phyloP scores from a whole-genome alignment of 1,140 invertebrate genomes.

The Aphelinus certus region DNA sequence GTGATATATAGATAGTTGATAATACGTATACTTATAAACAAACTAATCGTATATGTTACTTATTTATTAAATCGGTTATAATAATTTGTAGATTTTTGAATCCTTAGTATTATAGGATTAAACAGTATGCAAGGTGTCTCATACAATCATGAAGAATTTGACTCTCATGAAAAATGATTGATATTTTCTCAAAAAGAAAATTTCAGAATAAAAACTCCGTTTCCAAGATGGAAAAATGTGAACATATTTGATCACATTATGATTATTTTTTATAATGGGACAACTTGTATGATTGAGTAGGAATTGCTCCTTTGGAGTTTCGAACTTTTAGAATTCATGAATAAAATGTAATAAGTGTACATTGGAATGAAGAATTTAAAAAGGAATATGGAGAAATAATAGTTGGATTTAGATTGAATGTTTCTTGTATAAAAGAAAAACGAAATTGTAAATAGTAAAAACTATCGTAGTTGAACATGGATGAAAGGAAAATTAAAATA shows the following conservation, averaged over 20 bases:
- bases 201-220: too few relatives aligned
- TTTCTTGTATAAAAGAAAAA: slow-evolving; percentile 33
- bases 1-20: slow-evolving; percentile 57
- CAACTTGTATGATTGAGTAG: slow-evolving; percentile 34
- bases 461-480: slow-evolving; percentile 23
- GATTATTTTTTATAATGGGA: slow-evolving; percentile 20
- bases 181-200: too few relatives aligned
- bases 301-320: slow-evolving; percentile 26
- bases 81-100: slow-evolving; percentile 55
- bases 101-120: slow-evolving; percentile 51
- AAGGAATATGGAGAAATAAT: slow-evolving; percentile 8
- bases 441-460: slow-evolving; percentile 31
- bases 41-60: slow-evolving; percentile 51
- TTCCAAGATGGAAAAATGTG: too few relatives aligned
- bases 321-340: slow-evolving; percentile 18
- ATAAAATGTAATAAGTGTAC: slow-evolving; percentile 39
- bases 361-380: slow-evolving; percentile 14
- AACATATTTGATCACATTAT: too few relatives aligned
- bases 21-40: slow-evolving; percentile 31
- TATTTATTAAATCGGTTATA: slow-evolving; percentile 56
- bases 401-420: slow-evolving; percentile 15
- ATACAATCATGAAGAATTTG: slow-evolving; percentile 14
- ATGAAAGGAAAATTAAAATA: slow-evolving; percentile 6
- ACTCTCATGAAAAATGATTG: neutral
- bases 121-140: slow-evolving; percentile 41